Conservation (phyloP, 2,113 vertebrate species). For the Hiodon tergisus region DNA sequence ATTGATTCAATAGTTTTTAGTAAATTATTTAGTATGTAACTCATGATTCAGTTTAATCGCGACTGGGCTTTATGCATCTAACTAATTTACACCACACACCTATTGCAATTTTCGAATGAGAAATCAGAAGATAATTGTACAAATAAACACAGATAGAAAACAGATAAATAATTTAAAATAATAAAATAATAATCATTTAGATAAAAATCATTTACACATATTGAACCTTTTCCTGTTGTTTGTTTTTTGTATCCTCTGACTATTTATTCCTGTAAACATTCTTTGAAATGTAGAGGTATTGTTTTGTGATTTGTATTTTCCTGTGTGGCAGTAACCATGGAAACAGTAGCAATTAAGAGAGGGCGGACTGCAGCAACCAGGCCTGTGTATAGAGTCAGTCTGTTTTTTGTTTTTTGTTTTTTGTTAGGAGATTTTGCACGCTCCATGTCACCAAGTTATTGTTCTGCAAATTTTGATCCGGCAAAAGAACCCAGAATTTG, state of each 20-base stretch:
- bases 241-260: neutral
- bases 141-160: too few relatives aligned
- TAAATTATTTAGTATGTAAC: too few relatives aligned
- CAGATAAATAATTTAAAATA: too few relatives aligned
- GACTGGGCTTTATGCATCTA: too few relatives aligned
- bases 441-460: conserved; percentile 38
- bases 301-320: conserved; percentile 17
- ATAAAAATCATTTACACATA: conserved; percentile 17
- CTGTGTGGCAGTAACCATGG: conserved; percentile 46
- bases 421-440: conserved; percentile 33
- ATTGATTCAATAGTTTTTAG: too few relatives aligned
- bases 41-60: too few relatives aligned
- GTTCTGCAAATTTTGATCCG: conserved; percentile 36
- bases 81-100: too few relatives aligned
- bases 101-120: too few relatives aligned
- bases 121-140: too few relatives aligned
- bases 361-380: conserved; percentile 39
- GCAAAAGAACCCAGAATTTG: conserved; percentile 28
- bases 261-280: too few relatives aligned
- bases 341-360: conserved; percentile 47
- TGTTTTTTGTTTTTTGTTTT: conserved; percentile 28
- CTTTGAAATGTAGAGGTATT: conserved; percentile 8
- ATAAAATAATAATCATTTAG: neutral
- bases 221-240: conserved; percentile 17
- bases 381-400: conserved; percentile 28